Conservation (phyloP, 2,888 invertebrate species). For the Rhogogaster chlorosoma region DNA sequence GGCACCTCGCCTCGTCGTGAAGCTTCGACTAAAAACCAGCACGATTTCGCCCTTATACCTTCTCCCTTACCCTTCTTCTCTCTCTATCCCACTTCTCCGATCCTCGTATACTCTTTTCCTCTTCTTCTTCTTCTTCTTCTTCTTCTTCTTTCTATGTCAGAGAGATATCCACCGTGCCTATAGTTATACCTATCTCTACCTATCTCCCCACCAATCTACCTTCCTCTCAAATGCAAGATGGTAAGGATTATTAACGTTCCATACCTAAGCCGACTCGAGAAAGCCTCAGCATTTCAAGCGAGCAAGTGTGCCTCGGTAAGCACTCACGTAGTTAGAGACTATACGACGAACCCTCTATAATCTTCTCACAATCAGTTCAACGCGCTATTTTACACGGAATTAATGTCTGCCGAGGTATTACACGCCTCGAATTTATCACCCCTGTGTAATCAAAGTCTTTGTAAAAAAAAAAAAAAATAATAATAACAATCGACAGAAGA, state of each 20-base stretch:
- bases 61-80: neutral
- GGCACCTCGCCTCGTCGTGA: neutral
- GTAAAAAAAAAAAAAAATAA: neutral
- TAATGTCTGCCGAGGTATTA: neutral
- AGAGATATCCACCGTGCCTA: neutral
- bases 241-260: slow-evolving; percentile 9
- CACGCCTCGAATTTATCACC: neutral
- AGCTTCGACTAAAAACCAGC: slow-evolving; percentile 23
- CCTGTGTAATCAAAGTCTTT: neutral
- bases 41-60: slow-evolving; percentile 12
- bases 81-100: neutral
- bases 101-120: neutral
- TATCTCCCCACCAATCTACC: neutral
- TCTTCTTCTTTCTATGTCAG: too few relatives aligned
- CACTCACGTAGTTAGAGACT: slow-evolving; percentile 25
- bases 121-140: too few relatives aligned
- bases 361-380: slow-evolving; percentile 14
- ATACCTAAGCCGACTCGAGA: neutral
- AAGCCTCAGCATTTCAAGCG: neutral
- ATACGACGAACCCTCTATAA: neutral
- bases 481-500: neutral
- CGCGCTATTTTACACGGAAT: slow-evolving; percentile 9
- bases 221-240: neutral
- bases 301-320: slow-evolving; percentile 2
- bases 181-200: neutral